Evolutionary conservation across 2,888 invertebrate genomes (phyloP).

Genomic region (Trisateles emortualis): DNA sequence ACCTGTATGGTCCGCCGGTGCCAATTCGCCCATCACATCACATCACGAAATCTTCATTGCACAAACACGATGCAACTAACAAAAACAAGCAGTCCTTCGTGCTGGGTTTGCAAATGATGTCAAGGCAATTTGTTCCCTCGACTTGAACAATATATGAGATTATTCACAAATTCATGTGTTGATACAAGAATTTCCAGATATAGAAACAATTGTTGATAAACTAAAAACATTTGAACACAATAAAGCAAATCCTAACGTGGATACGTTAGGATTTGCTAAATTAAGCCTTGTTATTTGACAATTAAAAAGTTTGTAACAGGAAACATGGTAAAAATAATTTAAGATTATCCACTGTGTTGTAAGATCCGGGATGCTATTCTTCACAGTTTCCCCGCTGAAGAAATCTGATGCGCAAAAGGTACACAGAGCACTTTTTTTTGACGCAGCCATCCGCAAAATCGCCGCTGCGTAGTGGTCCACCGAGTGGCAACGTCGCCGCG

Average conservation of each 20-base stretch:
- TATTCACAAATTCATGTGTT: conserved; percentile 11
- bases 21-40: conserved; percentile 83
- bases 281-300: conserved; percentile 47
- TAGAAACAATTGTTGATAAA: no score
- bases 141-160: conserved; percentile 13
- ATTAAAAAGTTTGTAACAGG: conserved; percentile 59
- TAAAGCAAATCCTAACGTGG: no score
- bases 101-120: conserved; percentile 57
- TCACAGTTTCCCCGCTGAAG: conserved; percentile 52
- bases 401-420: conserved; percentile 55
- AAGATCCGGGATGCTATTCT: conserved; percentile 64
- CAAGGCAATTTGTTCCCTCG: conserved; percentile 54
- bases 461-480: conserved; percentile 21
- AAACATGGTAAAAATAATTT: conserved; percentile 55
- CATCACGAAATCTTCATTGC: conserved; percentile 80
- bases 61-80: conserved; percentile 67
- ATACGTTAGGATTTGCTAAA: conserved; percentile 6
- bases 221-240: no score
- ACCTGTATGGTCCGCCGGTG: conserved; percentile 81
- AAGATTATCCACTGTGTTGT: conserved; percentile 45
- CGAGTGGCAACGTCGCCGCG: conserved; percentile 47
- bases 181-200: conserved; percentile 19
- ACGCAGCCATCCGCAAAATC: conserved; percentile 61
- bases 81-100: conserved; percentile 56
- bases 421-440: conserved; percentile 41